Percentiles rank a stretch among this genome's conserved stretches.
These are phyloP conservation scores for Leucania comma DNA, from an alignment of 2,888 invertebrate genomes.

Conservation along the genomic window DNA sequence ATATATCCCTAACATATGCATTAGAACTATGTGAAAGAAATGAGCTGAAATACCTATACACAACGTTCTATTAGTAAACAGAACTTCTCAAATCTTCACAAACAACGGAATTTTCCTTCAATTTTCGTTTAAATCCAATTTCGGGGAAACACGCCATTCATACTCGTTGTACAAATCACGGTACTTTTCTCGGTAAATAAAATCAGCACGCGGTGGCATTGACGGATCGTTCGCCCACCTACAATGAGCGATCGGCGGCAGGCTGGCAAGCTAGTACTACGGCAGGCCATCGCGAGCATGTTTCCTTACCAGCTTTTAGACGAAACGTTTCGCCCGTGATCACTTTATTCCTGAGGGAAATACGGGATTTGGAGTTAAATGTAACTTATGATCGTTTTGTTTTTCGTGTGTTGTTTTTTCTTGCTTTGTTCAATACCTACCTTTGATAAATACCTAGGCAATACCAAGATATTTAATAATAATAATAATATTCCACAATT, in stretches of 20 bases:
- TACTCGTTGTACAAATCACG: conserved; percentile 59
- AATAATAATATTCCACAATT: no score
- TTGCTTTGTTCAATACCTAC: not conserved
- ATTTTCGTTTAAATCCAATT: conserved; percentile 43
- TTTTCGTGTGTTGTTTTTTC: not conserved
- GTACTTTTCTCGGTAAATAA: conserved; percentile 58
- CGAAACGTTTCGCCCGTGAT: conserved; percentile 8
- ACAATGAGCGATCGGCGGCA: conserved; percentile 57
- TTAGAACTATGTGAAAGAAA: no score
- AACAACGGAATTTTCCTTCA: conserved; percentile 29
- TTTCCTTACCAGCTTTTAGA: conserved; percentile 35
- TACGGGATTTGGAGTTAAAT: conserved; percentile 9
- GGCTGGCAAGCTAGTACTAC: conserved; percentile 9
- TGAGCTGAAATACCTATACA: not conserved
- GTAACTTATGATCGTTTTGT: not conserved
- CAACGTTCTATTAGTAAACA: conserved; percentile 2
- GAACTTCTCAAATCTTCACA: conserved; percentile 19
- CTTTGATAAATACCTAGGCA: no score
- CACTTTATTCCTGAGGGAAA: conserved; percentile 18
- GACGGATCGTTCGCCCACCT: conserved; percentile 56
- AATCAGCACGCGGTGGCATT: conserved; percentile 58
- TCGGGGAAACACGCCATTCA: conserved; percentile 30
- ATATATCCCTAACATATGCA: no score
- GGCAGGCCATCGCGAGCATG: conserved; percentile 28
- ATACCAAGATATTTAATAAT: no score